These are phyloP conservation scores for Phyto melanocephala DNA, from an alignment of 2,888 invertebrate species.

Conservation along the genomic window DNA sequence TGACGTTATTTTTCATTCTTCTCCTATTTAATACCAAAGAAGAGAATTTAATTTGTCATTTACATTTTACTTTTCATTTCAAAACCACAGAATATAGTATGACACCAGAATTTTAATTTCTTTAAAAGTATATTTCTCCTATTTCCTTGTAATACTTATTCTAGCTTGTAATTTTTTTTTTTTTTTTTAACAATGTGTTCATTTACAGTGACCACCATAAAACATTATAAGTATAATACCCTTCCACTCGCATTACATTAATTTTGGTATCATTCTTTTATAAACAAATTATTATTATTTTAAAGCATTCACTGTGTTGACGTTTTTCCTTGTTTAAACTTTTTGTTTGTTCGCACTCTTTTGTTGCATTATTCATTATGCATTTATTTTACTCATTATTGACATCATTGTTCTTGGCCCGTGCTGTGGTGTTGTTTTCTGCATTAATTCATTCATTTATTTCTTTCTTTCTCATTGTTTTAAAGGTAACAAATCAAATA, in stretches of 20 bases:
- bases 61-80: background rate
- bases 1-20: background rate
- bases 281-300: constrained; percentile 39
- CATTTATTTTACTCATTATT: constrained; percentile 40
- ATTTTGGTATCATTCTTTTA: background rate
- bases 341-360: background rate
- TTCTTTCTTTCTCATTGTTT: background rate
- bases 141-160: background rate
- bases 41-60: background rate
- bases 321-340: background rate
- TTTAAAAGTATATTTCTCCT: background rate
- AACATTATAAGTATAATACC: background rate
- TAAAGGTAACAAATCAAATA: constrained; percentile 43
- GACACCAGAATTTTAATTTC: constrained; percentile 2
- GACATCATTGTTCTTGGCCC: constrained; percentile 18
- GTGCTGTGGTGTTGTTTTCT: constrained; percentile 9
- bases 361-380: constrained; percentile 22
- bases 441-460: background rate
- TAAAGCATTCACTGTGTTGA: constrained; percentile 29
- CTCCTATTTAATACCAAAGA: background rate
- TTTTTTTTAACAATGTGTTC: constrained; percentile 28
- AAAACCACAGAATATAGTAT: background rate
- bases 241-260: background rate
- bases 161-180: background rate
- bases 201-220: constrained; percentile 28